A percentile compares a stretch with the other conserved stretches of the same genome.
These are phyloP conservation scores for Zosterops lateralis DNA, from an alignment of 2,113 vertebrate species.

Conservation along the genomic window DNA sequence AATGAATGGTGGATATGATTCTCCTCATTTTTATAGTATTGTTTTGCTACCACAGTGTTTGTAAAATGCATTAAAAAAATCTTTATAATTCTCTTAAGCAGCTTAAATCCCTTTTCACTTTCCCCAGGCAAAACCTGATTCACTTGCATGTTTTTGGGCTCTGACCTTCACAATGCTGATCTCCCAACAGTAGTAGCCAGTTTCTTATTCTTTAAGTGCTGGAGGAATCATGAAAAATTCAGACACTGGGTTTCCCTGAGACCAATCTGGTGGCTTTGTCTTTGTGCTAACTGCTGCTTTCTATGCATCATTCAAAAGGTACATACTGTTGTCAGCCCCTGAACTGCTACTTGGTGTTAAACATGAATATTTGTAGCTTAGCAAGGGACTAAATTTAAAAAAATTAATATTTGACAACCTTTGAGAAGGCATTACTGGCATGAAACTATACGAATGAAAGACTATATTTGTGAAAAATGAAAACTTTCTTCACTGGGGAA, in stretches of 20 bases:
- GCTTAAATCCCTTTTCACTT: slow-evolving; percentile 76
- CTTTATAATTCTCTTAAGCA: slow-evolving; percentile 74
- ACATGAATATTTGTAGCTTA: slow-evolving; percentile 87
- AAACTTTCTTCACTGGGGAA: slow-evolving; percentile 69
- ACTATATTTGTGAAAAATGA: slow-evolving; percentile 68
- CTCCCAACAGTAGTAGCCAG: slow-evolving; percentile 82
- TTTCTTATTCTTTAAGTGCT: slow-evolving; percentile 94
- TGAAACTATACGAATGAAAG: slow-evolving; percentile 71
- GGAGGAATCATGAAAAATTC: slow-evolving; percentile 97
- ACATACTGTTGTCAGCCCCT: slow-evolving; percentile 82
- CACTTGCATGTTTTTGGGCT: slow-evolving; percentile 77
- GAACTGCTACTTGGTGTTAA: slow-evolving; percentile 85
- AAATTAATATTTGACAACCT: slow-evolving; percentile 86
- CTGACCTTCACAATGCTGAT: slow-evolving; percentile 82
- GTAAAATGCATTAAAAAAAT: slow-evolving; percentile 70
- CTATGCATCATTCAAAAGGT: slow-evolving; percentile 86
- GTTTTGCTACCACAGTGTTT: slow-evolving; percentile 65
- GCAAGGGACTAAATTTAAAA: slow-evolving; percentile 84
- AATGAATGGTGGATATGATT: slow-evolving; percentile 31
- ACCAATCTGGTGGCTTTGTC: slow-evolving; percentile 94
- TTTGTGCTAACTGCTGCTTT: slow-evolving; percentile 88
- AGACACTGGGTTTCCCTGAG: slow-evolving; percentile 88
- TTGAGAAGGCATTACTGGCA: slow-evolving; percentile 73
- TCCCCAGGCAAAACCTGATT: slow-evolving; percentile 78
- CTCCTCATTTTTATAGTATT: slow-evolving; percentile 56